Evolutionary conservation across 1,140 invertebrate genomes (phyloP).

Genomic region (Melitaea cinxia): DNA sequence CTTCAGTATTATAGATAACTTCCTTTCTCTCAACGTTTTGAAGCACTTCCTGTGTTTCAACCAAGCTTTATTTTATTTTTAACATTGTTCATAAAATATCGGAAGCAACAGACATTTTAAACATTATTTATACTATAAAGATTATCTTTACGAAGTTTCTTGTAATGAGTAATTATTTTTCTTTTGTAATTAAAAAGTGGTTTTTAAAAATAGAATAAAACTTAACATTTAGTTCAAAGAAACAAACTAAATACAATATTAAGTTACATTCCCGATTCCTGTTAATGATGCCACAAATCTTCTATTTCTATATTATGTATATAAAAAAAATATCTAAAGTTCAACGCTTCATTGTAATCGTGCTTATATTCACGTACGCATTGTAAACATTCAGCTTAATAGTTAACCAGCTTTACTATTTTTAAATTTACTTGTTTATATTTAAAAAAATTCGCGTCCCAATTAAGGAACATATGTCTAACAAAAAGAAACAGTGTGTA

Average conservation of each 20-base stretch:
- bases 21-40: background rate
- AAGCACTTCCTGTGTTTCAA: conserved; percentile 1
- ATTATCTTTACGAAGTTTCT: no score
- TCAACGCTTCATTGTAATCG: background rate
- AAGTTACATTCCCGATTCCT: background rate
- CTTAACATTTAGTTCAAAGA: background rate
- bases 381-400: background rate
- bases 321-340: background rate
- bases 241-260: background rate
- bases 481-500: conserved; percentile 26
- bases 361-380: conserved; percentile 3
- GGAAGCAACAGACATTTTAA: background rate
- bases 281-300: background rate
- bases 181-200: no score
- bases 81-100: background rate
- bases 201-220: background rate
- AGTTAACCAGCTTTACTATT: conserved; percentile 9
- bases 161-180: no score
- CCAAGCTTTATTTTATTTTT: background rate
- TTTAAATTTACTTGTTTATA: conserved; percentile 17
- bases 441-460: conserved; percentile 21
- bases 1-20: background rate
- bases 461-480: conserved; percentile 25
- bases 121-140: no score
- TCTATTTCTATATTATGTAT: background rate